phyloP scores from a whole-genome alignment of 2,113 vertebrate genomes.

The Lampris megalopsis region DNA sequence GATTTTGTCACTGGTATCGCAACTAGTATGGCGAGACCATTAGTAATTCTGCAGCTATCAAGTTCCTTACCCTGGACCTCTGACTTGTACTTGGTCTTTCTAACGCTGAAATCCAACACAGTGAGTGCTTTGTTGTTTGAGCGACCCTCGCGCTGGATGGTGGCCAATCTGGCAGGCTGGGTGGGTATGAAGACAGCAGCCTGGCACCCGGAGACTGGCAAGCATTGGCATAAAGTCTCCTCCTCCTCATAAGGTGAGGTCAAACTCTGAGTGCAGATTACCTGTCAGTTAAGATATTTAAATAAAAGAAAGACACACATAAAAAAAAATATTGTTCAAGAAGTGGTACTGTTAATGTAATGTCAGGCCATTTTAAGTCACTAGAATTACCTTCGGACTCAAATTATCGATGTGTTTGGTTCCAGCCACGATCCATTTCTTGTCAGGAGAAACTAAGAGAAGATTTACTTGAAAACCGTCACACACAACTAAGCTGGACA shows the following conservation, averaged over 20 bases:
- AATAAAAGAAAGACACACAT: background rate
- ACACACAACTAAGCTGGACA: slow-evolving; percentile 62
- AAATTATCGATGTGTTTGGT: slow-evolving; percentile 55
- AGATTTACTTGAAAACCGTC: slow-evolving; percentile 61
- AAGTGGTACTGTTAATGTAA: background rate
- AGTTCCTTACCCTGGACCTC: slow-evolving; percentile 71
- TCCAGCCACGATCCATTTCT: slow-evolving; percentile 69
- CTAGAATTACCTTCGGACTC: slow-evolving; percentile 73
- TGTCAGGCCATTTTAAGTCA: slow-evolving; percentile 14
- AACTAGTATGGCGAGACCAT: background rate
- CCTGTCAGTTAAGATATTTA: slow-evolving; percentile 46
- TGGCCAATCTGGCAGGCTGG: slow-evolving; percentile 75
- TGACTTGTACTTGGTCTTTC: slow-evolving; percentile 73
- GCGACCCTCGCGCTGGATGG: slow-evolving; percentile 35
- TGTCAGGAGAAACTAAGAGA: slow-evolving; percentile 78
- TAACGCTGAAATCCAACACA: slow-evolving; percentile 71
- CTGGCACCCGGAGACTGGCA: slow-evolving; percentile 61
- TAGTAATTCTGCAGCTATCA: slow-evolving; percentile 9
- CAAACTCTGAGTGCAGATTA: slow-evolving; percentile 74
- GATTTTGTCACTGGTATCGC: background rate
- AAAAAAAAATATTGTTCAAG: background rate
- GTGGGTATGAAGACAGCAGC: slow-evolving; percentile 79
- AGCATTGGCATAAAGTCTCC: slow-evolving; percentile 54
- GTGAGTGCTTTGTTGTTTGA: slow-evolving; percentile 58
- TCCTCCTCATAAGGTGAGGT: slow-evolving; percentile 67